Percentiles rank a stretch among this genome's conserved stretches.
Conservation (phyloP, 23 tunicate species). For the Styela clava region DNA sequence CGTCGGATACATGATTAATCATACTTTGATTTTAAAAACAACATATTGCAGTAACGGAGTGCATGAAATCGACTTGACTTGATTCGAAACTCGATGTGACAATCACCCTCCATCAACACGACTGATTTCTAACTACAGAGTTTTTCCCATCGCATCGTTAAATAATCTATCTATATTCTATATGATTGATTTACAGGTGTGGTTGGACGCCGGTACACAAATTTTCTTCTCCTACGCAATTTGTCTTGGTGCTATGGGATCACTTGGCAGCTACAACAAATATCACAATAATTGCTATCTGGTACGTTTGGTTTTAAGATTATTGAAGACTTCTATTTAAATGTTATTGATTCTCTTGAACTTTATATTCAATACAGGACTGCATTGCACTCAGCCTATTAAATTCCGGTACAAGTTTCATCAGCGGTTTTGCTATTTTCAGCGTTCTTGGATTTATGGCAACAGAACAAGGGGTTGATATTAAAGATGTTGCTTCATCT, state of each 20-base stretch:
- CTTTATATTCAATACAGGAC: conserved; percentile 42
- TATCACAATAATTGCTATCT: conserved; percentile 27
- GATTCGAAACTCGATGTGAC: no score
- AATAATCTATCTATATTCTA: no score
- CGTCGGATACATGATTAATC: no score
- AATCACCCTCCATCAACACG: no score
- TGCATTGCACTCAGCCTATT: conserved; percentile 72
- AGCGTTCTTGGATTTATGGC: conserved; percentile 99
- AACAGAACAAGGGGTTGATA: conserved; percentile 75
- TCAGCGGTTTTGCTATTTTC: conserved; percentile 97
- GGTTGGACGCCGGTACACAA: conserved; percentile 52
- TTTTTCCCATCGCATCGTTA: no score
- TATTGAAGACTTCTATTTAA: no score
- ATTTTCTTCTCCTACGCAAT: conserved; percentile 47
- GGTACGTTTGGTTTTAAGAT: conserved; percentile 7
- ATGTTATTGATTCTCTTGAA: no score
- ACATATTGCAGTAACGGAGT: no score
- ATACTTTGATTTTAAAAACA: no score
- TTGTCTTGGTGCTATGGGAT: conserved; percentile 41
- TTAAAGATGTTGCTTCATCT: conserved; percentile 83
- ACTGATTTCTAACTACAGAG: no score
- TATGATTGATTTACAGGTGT: no score
- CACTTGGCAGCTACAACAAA: conserved; percentile 45
- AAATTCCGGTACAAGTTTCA: conserved; percentile 96
- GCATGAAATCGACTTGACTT: no score